Evolutionary conservation across 2,113 vertebrate genomes (phyloP).

Genomic region (Acanthisitta chloris): DNA sequence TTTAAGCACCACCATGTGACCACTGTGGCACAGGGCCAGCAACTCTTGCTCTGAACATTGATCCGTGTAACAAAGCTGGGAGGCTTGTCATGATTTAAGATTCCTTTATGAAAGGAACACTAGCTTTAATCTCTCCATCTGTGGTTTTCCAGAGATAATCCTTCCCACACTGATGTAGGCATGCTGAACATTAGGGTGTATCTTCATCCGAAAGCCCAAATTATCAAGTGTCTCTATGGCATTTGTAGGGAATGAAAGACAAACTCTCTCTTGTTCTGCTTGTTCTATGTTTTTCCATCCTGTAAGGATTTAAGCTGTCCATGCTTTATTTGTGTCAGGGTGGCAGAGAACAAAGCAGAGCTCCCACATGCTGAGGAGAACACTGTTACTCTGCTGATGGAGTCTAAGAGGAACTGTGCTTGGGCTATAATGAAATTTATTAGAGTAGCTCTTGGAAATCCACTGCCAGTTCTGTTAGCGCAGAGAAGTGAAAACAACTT

Average conservation of each 20-base stretch:
- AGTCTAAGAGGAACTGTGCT: not conserved
- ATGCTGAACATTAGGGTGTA: not conserved
- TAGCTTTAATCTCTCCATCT: conserved; percentile 32
- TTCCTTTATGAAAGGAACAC: not conserved
- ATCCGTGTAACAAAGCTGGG: not conserved
- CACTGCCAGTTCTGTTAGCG: not conserved
- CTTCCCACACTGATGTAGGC: conserved; percentile 17
- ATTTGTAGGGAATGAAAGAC: not conserved
- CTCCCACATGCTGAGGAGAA: not conserved
- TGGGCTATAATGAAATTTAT: not conserved
- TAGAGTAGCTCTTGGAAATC: not conserved
- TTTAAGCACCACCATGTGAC: not conserved
- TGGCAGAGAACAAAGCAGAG: not conserved
- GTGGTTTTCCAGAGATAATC: conserved; percentile 27
- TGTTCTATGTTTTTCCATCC: not conserved
- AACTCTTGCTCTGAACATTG: not conserved
- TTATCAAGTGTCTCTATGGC: not conserved
- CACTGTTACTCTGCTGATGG: not conserved
- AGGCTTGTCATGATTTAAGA: not conserved
- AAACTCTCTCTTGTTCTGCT: not conserved
- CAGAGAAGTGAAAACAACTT: not conserved
- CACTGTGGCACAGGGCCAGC: not conserved
- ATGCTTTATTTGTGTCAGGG: not conserved
- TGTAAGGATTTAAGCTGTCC: not conserved
- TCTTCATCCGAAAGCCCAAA: conserved; percentile 8